A percentile compares a stretch with the other conserved stretches of the same genome.
Conservation (phyloP, 2,113 vertebrate species). For the Heterocephalus glaber region DNA sequence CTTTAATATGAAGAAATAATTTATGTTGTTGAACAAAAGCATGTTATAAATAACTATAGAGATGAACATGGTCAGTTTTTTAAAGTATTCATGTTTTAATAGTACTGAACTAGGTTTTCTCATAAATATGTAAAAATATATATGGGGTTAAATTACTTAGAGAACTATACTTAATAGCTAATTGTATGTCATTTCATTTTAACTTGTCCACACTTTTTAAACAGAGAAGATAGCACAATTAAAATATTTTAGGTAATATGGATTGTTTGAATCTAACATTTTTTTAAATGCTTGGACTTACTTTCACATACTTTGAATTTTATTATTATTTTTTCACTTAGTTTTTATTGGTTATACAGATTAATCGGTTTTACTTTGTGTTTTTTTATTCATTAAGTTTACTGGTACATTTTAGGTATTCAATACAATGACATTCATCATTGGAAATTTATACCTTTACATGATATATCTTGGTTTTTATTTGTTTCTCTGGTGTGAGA, state of each 20-base stretch:
- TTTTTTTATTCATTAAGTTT: no score
- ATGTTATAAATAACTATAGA: not conserved
- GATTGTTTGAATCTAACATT: not conserved
- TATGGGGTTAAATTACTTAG: not conserved
- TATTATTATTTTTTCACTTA: no score
- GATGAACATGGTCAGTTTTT: not conserved
- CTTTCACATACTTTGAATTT: not conserved
- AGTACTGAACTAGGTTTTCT: not conserved
- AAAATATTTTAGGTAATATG: conserved; percentile 26
- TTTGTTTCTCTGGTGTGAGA: no score
- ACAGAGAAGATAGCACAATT: not conserved
- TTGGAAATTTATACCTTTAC: no score
- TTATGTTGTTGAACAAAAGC: not conserved
- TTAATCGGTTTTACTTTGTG: no score
- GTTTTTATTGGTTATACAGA: no score
- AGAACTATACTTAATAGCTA: not conserved
- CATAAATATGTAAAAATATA: not conserved
- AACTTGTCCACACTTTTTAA: not conserved
- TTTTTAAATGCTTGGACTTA: not conserved
- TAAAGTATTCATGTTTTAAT: conserved; percentile 11
- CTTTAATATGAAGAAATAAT: not conserved
- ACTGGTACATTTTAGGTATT: no score
- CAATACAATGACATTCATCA: no score
- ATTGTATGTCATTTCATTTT: not conserved
- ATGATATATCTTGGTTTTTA: no score